Base-by-base conservation (phyloP, 2,888 invertebrate genomes). In the Chymomyza amoena region DNA sequence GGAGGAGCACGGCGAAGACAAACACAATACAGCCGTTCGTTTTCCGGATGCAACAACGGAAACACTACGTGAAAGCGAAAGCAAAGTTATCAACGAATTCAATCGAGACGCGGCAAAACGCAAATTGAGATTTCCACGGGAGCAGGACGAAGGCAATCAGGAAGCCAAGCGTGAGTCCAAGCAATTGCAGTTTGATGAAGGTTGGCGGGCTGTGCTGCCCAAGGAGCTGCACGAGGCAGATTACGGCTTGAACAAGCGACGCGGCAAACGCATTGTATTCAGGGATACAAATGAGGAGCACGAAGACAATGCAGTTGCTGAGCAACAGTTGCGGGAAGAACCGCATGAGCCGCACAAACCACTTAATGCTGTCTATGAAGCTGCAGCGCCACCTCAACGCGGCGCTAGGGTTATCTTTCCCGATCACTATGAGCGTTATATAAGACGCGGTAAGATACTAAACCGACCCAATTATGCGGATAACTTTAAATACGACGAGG, bases 321-420 rank as follows among this genome's bases (percentile, higher is more conserved):
- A 75, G 10, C 69, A 68, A 2, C 70, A 64, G 57, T 68, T 71
- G 3, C 72, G 13, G 66, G 28, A 45, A 25, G 61, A 16, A 45
- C 67, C 64, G 6, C 74, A 77, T 5, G 70, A 68, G 18, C 78
- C 78, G 28, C 74, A 77, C 5, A 71, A 68, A 18, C 78, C 78
- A 28, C 79, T 60, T 0, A 84, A 79, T 65, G 87, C 80, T 4
- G 70, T 80, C 32, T 73, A 78, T 50, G 75, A 78, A 45, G 71
- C 72, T n/a, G 66, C 76, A 64, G 87, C 87, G n/a, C 87, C 88
- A 28, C 87, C 87, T 0, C 83, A 87, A 51, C 85, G 87, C 15
- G 80, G 88, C 13, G 81, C 86, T 7, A 82, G 89, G 66, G 91
- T 92, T 75, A 91, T 93, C 61, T 93, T 93, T 77, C 93, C 93